Conservation (phyloP, 2,888 invertebrate genomes). For the Drosophila nr. medialis region DNA sequence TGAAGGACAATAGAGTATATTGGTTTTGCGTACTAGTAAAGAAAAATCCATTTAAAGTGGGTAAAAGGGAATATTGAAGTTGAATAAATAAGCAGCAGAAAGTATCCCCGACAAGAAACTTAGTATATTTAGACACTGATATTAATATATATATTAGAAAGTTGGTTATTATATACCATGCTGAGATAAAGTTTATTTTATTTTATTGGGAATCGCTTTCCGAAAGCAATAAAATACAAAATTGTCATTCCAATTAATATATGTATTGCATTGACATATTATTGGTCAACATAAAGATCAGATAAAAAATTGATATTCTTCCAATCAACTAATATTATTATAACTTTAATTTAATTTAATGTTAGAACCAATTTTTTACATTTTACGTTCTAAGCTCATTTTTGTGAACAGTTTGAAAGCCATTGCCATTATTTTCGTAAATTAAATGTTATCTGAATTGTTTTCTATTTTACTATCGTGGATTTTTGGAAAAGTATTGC, state of each 20-base stretch:
- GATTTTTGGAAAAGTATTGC: conserved; percentile 12
- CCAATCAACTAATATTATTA: background rate
- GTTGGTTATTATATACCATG: rapidly evolving
- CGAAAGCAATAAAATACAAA: background rate
- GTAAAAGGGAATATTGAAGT: rapidly evolving
- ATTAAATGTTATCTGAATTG: background rate
- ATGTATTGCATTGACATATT: background rate
- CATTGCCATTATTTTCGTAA: background rate
- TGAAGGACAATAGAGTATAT: background rate
- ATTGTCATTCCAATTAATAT: background rate
- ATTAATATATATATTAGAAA: background rate
- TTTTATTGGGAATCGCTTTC: background rate
- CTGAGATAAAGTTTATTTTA: rapidly evolving
- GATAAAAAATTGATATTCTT: background rate
- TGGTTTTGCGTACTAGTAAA: background rate
- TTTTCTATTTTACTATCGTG: background rate
- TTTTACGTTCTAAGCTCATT: background rate
- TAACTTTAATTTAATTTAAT: background rate
- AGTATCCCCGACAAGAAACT: background rate
- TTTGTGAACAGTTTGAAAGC: background rate
- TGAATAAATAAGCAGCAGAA: background rate
- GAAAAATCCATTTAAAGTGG: background rate
- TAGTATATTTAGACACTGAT: background rate
- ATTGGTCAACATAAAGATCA: background rate
- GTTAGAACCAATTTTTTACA: background rate